Conservation (phyloP, 2,797 vertebrate genomes). For the Pipistrellus pygmaeus region DNA sequence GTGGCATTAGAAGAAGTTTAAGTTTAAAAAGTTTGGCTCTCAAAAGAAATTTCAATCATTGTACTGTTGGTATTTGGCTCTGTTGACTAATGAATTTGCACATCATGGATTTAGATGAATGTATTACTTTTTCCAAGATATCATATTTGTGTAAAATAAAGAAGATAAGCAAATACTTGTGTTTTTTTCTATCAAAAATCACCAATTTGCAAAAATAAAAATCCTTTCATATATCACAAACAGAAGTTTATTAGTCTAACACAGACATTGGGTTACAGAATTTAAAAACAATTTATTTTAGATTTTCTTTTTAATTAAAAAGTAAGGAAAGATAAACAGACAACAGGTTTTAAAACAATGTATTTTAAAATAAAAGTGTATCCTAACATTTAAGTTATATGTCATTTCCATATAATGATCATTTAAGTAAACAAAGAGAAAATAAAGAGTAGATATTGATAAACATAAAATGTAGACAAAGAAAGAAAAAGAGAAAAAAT, state of each 20-base stretch:
- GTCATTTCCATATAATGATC: not conserved
- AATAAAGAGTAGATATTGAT: not conserved
- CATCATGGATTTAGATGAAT: not conserved
- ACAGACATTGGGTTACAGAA: not conserved
- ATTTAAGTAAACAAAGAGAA: slow-evolving; percentile 8
- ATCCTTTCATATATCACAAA: not conserved
- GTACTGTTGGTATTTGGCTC: too few species aligned
- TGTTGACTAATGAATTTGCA: too few species aligned
- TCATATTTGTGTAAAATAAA: not conserved
- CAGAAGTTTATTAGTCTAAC: not conserved
- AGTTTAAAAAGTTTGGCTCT: too few species aligned
- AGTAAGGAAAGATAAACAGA: not conserved
- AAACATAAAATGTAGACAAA: not conserved
- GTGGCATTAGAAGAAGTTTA: too few species aligned
- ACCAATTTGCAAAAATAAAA: not conserved
- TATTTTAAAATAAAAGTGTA: slow-evolving; percentile 31
- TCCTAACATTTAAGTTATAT: not conserved
- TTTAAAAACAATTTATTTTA: not conserved
- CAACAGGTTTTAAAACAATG: not conserved
- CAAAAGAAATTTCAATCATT: too few species aligned
- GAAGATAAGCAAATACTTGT: not conserved
- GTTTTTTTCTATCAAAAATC: not conserved
- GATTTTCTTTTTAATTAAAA: not conserved
- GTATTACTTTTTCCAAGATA: not conserved
- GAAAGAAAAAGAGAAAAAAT: not conserved